Conservation (phyloP, 2,113 vertebrate species). For the Calyptomena viridis region DNA sequence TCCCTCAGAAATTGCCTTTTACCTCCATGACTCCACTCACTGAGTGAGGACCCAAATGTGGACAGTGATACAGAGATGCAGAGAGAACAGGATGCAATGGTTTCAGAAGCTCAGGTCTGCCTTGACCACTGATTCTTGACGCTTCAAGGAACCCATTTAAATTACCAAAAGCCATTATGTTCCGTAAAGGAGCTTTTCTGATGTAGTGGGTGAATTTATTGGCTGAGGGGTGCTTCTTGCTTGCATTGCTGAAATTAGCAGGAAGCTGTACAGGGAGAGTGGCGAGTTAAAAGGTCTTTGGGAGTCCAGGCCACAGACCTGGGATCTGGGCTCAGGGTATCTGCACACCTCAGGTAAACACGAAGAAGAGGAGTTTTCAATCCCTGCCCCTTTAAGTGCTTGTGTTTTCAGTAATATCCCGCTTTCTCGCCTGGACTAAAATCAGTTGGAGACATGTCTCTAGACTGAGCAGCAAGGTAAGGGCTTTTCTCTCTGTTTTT, state of each 20-base stretch:
- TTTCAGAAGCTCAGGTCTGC: not conserved
- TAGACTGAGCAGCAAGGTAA: not conserved
- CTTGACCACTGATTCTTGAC: not conserved
- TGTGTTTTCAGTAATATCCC: not conserved
- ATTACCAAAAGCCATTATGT: not conserved
- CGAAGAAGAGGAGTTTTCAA: not conserved
- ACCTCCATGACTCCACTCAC: not conserved
- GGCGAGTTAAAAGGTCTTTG: not conserved
- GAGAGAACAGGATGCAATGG: not conserved
- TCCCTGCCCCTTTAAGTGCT: not conserved
- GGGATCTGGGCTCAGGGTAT: too few species aligned
- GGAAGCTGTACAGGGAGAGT: not conserved
- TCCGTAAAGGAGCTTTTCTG: not conserved
- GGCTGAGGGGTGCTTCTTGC: not conserved
- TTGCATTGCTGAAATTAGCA: not conserved
- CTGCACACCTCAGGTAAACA: not conserved
- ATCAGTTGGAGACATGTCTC: fast-evolving
- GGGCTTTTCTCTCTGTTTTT: not conserved
- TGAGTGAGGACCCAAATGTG: not conserved
- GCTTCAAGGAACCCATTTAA: not conserved
- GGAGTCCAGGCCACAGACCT: not conserved
- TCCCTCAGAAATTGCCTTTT: not conserved
- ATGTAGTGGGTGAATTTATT: not conserved
- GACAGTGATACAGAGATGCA: not conserved
- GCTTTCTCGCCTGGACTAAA: not conserved